Base-by-base conservation (phyloP, 2,888 invertebrate species). In the Tuberolachnus salignus region DNA sequence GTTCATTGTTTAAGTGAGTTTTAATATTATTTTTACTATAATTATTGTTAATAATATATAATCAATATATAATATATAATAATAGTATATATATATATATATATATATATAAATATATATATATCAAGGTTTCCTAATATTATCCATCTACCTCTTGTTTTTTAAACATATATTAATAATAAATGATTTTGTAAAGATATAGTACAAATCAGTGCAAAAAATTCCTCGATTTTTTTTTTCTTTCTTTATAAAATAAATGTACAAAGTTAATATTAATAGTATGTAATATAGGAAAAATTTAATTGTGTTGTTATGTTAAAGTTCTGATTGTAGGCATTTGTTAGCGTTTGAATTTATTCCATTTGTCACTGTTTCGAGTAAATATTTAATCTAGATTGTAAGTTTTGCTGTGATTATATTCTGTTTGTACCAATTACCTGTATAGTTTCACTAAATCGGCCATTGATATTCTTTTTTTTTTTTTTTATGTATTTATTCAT, bases 341-440 rank as follows among this genome's bases (percentile, higher is more conserved):
- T 75, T 75, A 67, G 75, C 21, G 69, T 78, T 78, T 78, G 69
- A 78, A 78, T 78, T 75, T 78, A 78, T 78, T 78, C 78, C 69
- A 78, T 69, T 67, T 78, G 78, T 69, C 78, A 78, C 78, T 51
- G 23, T 69, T 78, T 78, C 69, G 57, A 69, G 69, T 67, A 78
- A 78, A 69, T 69, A 78, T 78, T 78, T 78, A 78, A 78, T 78
- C 59, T 78, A 78, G 78, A 69, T 9, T 78, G 34, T 78, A 78
- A 78, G 78, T 69, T 78, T 69, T 78, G 69, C 78, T 78, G 78
- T 78, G 78, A 78, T 78, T 78, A 78, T 78, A 78, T 78, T 69
- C 23, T 61, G 59, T 69, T 78, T 78, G 61, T 69, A 78, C 78
- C 67, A 78, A 59, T 67, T n/a, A n/a, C n/a, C n/a, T 75, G 66